Evolutionary conservation across 2,888 invertebrate genomes (phyloP), one percentile per base, ranked within the genome.

Genomic region (Epirrita christyi): DNA sequence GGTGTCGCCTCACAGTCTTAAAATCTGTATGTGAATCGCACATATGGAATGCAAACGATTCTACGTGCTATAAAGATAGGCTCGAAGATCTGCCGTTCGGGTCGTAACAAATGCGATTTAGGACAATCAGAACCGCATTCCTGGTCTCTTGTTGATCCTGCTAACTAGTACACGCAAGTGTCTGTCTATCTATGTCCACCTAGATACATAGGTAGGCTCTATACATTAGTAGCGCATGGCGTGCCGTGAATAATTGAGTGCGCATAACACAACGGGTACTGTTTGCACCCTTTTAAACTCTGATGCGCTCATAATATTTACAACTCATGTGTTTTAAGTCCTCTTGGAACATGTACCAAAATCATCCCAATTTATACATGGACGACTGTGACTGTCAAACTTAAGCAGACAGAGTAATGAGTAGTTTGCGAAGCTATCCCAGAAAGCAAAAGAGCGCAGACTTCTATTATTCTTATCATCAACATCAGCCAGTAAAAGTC

Each of bases 61-160:
- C 37, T 47, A 36, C 41, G 15, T 36, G 38, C 7, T 44, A 41
- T 57, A 52, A 57, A 58, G 48, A 56, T 51, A 54, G 54, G 50
- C 54, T 61, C 37, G 47, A 45, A 15, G 38, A 63, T 57, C 14
- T 11, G 47, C 50, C 29, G n/a, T 49, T 46, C 46, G 37, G 34
- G 49, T 53, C 55, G 60, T 58, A 45, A 59, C 55, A 51, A 51
- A 52, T 53, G 41, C 52, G 55, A 57, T 64, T 59, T 51, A 50
- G 61, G 59, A 62, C 55, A 62, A 60, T 64, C 55, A 58, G 58
- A 55, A 62, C 55, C 44, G 55, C 56, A 63, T 55, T 59, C 61
- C 50, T 50, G 40, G 36, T 14, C 40, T 46, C 58, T 58, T 50
- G 59, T 55, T 56, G 53, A 50, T 55, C 55, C 56, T 53, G 37